phyloP scores from a whole-genome alignment of 2,888 invertebrate species.

The Dolichomitus sp. region DNA sequence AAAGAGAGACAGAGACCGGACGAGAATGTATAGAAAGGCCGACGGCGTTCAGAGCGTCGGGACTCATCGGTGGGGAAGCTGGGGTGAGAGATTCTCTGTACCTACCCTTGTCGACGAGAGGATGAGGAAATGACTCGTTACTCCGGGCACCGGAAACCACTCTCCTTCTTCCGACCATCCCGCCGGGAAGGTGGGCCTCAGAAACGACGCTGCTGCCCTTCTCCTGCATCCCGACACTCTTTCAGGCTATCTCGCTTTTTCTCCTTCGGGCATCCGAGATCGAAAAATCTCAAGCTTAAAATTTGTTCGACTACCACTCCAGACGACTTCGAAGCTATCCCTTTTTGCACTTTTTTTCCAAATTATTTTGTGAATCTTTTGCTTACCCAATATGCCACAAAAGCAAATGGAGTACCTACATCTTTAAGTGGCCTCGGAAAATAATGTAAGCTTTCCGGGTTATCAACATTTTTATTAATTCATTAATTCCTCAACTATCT shows the following conservation, averaged over 20 bases:
- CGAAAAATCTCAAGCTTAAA: constrained; percentile 59
- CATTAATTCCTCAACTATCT: not conserved
- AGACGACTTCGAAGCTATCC: constrained; percentile 25
- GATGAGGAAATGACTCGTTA: constrained; percentile 83
- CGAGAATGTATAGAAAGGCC: constrained; percentile 24
- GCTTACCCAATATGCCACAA: no score
- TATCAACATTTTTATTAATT: not conserved
- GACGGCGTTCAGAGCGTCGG: constrained; percentile 19
- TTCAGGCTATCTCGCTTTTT: constrained; percentile 2
- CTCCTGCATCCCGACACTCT: not conserved
- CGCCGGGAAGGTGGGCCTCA: constrained; percentile 2
- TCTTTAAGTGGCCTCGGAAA: no score
- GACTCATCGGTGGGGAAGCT: constrained; percentile 33
- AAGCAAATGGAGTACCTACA: no score
- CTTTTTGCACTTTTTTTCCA: constrained; percentile 2
- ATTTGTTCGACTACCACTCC: constrained; percentile 43
- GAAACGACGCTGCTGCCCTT: constrained; percentile 20
- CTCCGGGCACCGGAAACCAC: constrained; percentile 81
- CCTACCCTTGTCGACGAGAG: constrained; percentile 45
- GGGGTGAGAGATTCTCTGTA: constrained; percentile 8
- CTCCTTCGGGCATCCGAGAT: constrained; percentile 51
- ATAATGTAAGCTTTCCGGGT: no score
- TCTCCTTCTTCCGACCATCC: constrained; percentile 63
- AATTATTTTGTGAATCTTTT: no score
- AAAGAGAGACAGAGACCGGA: constrained; percentile 32